phyloP scores from a whole-genome alignment of 2,888 invertebrate species.

The Hedya salicella region DNA sequence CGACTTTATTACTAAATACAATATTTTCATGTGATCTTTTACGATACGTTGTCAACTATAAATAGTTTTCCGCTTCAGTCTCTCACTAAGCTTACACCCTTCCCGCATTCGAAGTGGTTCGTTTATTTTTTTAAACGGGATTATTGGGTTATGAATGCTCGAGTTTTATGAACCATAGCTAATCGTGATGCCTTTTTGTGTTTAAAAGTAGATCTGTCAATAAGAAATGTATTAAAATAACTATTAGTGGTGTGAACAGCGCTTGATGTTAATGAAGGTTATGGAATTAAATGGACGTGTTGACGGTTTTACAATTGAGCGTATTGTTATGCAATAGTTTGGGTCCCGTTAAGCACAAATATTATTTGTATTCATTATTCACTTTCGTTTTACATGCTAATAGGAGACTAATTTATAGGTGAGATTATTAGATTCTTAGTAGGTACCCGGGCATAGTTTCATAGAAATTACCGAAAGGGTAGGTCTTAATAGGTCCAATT shows the following conservation, averaged over 20 bases:
- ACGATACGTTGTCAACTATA: too few relatives aligned
- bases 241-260: slow-evolving; percentile 39
- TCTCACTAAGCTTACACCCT: slow-evolving; percentile 6
- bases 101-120: slow-evolving; percentile 51
- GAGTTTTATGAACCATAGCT: slow-evolving; percentile 69
- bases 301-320: slow-evolving; percentile 4
- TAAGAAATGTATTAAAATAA: slow-evolving; percentile 42
- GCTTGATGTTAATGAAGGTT: slow-evolving; percentile 33
- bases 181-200: slow-evolving; percentile 69
- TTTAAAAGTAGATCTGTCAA: slow-evolving; percentile 63
- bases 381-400: too few relatives aligned
- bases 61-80: slow-evolving; percentile 2
- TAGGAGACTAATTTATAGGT: too few relatives aligned
- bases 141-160: slow-evolving; percentile 72
- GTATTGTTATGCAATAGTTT: slow-evolving; percentile 5
- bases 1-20: too few relatives aligned
- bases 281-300: slow-evolving; percentile 16
- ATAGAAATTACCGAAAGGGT: too few relatives aligned
- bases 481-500: too few relatives aligned
- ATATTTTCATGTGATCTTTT: too few relatives aligned
- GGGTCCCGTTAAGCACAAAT: background rate
- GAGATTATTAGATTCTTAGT: too few relatives aligned
- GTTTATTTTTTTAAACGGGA: slow-evolving; percentile 72
- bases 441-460: too few relatives aligned
- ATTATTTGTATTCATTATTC: background rate